Conservation (phyloP, 2,797 vertebrate genomes). For the Simalia tracyae region DNA sequence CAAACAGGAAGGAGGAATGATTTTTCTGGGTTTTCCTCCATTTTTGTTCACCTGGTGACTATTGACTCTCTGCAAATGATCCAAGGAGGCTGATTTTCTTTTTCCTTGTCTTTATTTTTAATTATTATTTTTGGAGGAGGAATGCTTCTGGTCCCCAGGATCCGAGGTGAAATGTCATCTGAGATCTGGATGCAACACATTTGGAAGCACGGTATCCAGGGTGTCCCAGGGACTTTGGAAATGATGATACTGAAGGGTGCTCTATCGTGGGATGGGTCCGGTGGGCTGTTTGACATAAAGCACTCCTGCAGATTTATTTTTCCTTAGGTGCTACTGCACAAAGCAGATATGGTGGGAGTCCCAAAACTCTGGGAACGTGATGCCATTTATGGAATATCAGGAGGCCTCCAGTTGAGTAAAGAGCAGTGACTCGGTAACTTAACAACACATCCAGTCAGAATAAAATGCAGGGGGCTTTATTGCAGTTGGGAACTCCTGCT, state of each 20-base stretch:
- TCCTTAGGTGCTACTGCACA: neutral
- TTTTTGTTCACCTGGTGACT: neutral
- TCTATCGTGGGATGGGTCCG: neutral
- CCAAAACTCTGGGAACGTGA: no score
- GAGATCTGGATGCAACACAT: neutral
- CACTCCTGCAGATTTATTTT: neutral
- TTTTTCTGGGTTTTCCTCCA: neutral
- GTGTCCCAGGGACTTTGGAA: neutral
- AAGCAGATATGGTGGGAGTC: neutral
- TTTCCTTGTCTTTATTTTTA: neutral
- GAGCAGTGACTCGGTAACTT: neutral
- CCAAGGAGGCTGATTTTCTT: neutral
- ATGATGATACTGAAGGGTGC: neutral
- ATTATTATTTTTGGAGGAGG: neutral
- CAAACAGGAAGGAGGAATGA: neutral
- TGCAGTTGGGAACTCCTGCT: neutral
- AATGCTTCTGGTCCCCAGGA: neutral
- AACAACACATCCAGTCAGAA: conserved; percentile 23
- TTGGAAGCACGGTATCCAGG: neutral
- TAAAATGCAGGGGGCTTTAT: conserved; percentile 32
- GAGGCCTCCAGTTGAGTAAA: neutral
- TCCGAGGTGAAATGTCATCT: neutral
- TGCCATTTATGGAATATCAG: neutral
- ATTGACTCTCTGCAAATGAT: neutral
- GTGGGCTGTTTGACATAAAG: neutral